phyloP scores from a whole-genome alignment of 2,113 vertebrate genomes.

The Trematomus loennbergii region DNA sequence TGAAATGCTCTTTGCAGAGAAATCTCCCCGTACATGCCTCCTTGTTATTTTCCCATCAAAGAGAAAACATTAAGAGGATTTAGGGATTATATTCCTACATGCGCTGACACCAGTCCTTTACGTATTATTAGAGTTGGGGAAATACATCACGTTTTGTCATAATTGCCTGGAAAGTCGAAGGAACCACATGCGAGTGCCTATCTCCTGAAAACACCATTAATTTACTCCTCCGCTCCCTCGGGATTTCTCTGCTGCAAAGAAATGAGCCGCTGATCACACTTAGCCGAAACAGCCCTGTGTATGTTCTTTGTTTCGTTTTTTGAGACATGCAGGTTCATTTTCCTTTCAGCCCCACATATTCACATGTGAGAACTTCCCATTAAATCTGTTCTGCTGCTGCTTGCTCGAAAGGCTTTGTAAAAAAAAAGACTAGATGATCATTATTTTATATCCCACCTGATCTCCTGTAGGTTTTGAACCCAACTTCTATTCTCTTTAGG shows the following conservation, averaged over 20 bases:
- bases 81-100: slow-evolving; percentile 51
- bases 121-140: slow-evolving; percentile 33
- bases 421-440: not conserved
- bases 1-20: slow-evolving; percentile 11
- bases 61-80: slow-evolving; percentile 66
- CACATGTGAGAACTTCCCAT: not conserved
- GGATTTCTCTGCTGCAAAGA: slow-evolving; percentile 24
- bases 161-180: slow-evolving; percentile 41
- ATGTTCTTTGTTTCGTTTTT: not conserved
- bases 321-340: not conserved
- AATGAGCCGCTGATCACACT: slow-evolving; percentile 34
- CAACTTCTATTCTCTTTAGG: not conserved
- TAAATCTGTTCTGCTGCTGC: not conserved
- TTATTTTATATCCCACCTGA: not conserved
- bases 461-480: not conserved
- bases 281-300: not conserved
- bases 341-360: not conserved
- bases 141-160: slow-evolving; percentile 55
- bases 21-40: slow-evolving; percentile 1
- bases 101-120: slow-evolving; percentile 44
- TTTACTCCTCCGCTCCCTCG: slow-evolving; percentile 23
- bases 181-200: slow-evolving; percentile 8
- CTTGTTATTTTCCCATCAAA: slow-evolving; percentile 46
- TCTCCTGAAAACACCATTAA: slow-evolving; percentile 54
- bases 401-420: not conserved